Percentiles rank a stretch among this genome's conserved stretches.
These are phyloP conservation scores for Bubo scandiacus DNA, from an alignment of 2,113 vertebrate genomes.

Conservation along the genomic window DNA sequence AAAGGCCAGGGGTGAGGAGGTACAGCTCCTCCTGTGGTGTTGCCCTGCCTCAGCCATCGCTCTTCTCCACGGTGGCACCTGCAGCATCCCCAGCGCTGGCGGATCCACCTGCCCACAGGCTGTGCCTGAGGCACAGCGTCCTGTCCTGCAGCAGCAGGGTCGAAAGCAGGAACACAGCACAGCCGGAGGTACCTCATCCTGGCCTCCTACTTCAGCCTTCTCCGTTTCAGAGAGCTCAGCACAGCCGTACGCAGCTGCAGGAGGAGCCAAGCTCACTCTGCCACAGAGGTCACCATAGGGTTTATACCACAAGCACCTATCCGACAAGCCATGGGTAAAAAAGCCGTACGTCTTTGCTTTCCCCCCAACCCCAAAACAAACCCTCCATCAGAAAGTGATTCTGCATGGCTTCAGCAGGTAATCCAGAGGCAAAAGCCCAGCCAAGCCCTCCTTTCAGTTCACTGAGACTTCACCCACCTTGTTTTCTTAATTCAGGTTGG, in stretches of 20 bases:
- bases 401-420: not conserved
- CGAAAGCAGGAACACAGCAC: not conserved
- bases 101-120: fast-evolving
- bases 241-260: fast-evolving
- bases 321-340: not conserved
- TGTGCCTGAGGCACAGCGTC: not conserved
- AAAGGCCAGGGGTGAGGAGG: not conserved
- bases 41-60: not conserved
- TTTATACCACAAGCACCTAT: not conserved
- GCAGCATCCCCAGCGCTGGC: fast-evolving
- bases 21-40: not conserved
- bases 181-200: fast-evolving
- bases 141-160: not conserved
- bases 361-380: not conserved
- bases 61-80: not conserved
- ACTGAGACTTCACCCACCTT: not conserved
- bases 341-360: not conserved
- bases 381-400: not conserved
- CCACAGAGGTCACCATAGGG: not conserved
- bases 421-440: not conserved
- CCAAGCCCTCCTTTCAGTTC: not conserved
- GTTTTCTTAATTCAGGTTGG: not conserved
- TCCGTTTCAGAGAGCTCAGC: not conserved
- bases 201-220: not conserved
- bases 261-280: not conserved